These are phyloP conservation scores for Aphelocoma californica DNA, from an alignment of 2,797 vertebrate species.

Conservation along the genomic window DNA sequence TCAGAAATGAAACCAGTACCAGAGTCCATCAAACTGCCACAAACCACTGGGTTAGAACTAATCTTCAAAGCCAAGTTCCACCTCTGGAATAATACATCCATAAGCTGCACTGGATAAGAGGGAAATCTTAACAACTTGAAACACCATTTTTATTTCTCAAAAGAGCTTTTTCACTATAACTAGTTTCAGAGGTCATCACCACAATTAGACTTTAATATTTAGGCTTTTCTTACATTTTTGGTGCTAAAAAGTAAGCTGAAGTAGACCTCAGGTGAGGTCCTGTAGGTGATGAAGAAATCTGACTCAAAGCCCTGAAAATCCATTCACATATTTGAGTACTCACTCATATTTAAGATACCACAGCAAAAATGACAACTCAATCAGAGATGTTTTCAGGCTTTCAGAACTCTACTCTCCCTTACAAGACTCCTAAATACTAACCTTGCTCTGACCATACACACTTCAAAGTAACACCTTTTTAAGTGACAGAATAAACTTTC, in stretches of 20 bases:
- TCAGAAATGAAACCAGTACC: not conserved
- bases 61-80: not conserved
- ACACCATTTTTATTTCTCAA: not conserved
- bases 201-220: not conserved
- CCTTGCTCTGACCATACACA: not conserved
- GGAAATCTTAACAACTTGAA: not conserved
- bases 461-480: not conserved
- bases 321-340: not conserved
- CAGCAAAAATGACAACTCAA: not conserved
- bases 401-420: not conserved
- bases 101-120: not conserved
- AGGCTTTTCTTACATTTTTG: not conserved
- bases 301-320: not conserved
- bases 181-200: not conserved
- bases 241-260: not conserved
- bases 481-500: not conserved
- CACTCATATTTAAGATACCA: not conserved
- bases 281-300: not conserved
- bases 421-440: not conserved
- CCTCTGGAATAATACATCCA: not conserved
- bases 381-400: not conserved
- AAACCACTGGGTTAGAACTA: not conserved
- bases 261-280: not conserved
- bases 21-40: not conserved
- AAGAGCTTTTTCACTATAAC: not conserved